Evolutionary conservation across 2,888 invertebrate genomes (phyloP), one percentile per base, ranked within the genome.

Genomic region (Merodon equestris): DNA sequence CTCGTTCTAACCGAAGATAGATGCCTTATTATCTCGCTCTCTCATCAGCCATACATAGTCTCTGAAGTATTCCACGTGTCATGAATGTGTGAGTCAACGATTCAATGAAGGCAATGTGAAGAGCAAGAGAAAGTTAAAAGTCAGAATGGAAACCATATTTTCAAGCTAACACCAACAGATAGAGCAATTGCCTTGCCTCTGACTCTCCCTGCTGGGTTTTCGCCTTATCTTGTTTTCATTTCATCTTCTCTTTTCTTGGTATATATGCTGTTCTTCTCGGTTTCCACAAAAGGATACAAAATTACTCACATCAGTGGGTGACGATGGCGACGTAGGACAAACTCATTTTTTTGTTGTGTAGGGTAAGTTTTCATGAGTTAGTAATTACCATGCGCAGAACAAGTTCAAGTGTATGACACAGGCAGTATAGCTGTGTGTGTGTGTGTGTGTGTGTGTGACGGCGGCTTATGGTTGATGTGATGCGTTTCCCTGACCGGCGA

Each of bases 361-460:
- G 67, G 68, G 79, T 74, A 79, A 38, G 56, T 74, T 70, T 50
- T 70, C 58, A 48, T 63, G 51, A 58, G 67, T 53, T 44, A 40
- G 58, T 63, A 53, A 60, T 56, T 58, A 70, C 57, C 64, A 68
- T 70, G 74, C 70, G 74, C 79, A 56, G 60, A 66, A 44, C 74
- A 79, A 79, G 79, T 79, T 79, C 79, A 79, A 79, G 79, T 73
- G 73, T 79, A 64, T 64, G 57, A 45, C 38, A 48, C 14, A 5
- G 0, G 13, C 14, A 40, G 40, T 40, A 4, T n/a, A 40, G 47
- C 57, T 57, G 56, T 50, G 12, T 60, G 66, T 66, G 57, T 44
- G 36, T 10, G 44, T 14, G 14, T 12, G 40, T 9, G n/a, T n/a
- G n/a, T 10, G 34, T 50, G 17, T 7, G 27, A 27, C 27, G 27